Base-by-base conservation (phyloP, 1,140 invertebrate genomes). In the Aphaenogaster rudis region DNA sequence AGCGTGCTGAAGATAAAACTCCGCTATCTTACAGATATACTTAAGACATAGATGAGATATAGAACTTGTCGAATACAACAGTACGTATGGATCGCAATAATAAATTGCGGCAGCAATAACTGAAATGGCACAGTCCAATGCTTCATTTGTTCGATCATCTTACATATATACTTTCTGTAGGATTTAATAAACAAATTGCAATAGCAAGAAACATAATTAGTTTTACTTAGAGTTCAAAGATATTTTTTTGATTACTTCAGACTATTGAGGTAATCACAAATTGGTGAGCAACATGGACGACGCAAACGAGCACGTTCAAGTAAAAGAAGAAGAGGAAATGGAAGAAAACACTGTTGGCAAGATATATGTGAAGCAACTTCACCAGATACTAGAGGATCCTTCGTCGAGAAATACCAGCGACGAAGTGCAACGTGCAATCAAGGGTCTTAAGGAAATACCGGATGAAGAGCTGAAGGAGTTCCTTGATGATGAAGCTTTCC, bases 401-500 rank as follows among this genome's bases (percentile, higher is more conserved):
- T 17, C 4, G 0, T 59, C 67, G 1, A 90, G 84, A 57, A 88
- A 45, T 59, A 82, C 87, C 9, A 88, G 80, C 2, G 88, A 91
- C 5, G 90, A 91, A 45, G 90, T 91, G 42, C 90, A 89, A 64
- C 90, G 90, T 45, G 88, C 90, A 3, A 91, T 91, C 1, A 86
- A 91, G 36, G 90, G 90, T 28, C 71, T 91, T 7, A 89, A 79
- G 50, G 90, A 91, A 4, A 91, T 91, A 67, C 90, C 90, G 0
- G 90, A 91, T 48, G 94, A 95, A 66, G 94, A 95, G 28, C 88
- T 94, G 21, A 93, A 94, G 67, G 94, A 93, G 67, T 93, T 94
- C 36, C 74, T 95, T 0, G 92, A 94, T 7, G 94, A 95, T 59
- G 94, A 95, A 76, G 94, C 94, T 45, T 94, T 94, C 45, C 94